Evolutionary conservation across 2,113 vertebrate species (phyloP), one percentile per base, ranked within the genome.

Genomic region (Physeter macrocephalus): DNA sequence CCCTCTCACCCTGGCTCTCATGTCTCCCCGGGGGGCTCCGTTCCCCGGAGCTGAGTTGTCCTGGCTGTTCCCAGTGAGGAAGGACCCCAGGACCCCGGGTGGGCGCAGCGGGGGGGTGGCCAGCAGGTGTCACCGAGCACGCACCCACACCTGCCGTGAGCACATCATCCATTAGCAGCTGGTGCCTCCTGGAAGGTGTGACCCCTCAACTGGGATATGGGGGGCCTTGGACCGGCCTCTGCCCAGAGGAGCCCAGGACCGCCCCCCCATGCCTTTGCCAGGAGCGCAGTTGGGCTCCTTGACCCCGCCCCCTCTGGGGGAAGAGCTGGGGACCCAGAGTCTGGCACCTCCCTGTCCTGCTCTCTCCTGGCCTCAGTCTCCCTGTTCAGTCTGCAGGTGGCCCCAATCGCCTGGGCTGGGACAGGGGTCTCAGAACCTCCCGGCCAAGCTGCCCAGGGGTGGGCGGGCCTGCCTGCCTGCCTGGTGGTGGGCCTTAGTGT

Each of bases 111-210:
- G 1, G 6, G 6, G 27, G 69, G 43, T 3, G 10, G 12, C 21
- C 43, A 17, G 41, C 54, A 88, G 57, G 34, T 61, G 61, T 39
- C 57, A 21, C 34, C 1, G 0, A 66, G 66, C 36, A 34, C 39
- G 1, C 0, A 2, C 10, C 72, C 41, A 1, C 1, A n/a, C 49
- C n/a, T 61, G 34, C 4, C 15, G 1, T 18, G 21, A 34, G 43
- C 34, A 18, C 54, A 6, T 89, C 57, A 20, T n/a, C 36, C 17
- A 46, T 34, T 1, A 8, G 67, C 39, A 14, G 41, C 62, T 17
- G 0, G 2, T 39, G 14, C 6, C n/a, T 59, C 29, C 54, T 20
- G 43, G 59, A 43, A 66, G 31, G 57, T 0, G 41, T 59, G 59
- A 25, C 4, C 3, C n/a, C 41, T 57, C 23, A 34, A 18, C 74